Conservation (phyloP, 1,140 invertebrate genomes). For the Microvelia longipes region DNA sequence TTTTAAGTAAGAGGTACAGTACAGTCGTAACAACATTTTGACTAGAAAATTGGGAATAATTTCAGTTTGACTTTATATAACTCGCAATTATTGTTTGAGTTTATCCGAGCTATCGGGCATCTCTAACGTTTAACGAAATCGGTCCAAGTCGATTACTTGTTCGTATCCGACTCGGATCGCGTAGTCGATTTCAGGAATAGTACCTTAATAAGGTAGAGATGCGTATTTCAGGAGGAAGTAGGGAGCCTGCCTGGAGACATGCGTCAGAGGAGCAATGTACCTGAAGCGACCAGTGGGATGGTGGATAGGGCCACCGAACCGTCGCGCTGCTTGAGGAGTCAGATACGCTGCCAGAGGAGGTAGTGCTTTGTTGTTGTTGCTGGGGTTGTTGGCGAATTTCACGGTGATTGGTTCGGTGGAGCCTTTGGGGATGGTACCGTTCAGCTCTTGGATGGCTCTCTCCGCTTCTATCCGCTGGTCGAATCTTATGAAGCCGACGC, state of each 20-base stretch:
- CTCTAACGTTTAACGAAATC: no score
- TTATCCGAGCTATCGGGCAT: no score
- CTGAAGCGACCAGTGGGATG: constrained; percentile 82
- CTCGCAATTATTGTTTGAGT: no score
- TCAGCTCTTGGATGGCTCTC: constrained; percentile 90
- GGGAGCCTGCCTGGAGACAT: constrained; percentile 37
- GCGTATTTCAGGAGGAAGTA: constrained; percentile 2
- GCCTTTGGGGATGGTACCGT: constrained; percentile 90
- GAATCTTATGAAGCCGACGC: constrained; percentile 97
- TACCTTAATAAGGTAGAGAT: neutral
- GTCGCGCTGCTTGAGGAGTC: constrained; percentile 56
- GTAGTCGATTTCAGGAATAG: neutral
- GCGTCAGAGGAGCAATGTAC: constrained; percentile 52
- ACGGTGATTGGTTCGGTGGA: constrained; percentile 95
- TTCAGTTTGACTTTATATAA: no score
- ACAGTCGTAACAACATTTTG: no score
- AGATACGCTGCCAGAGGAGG: constrained; percentile 85
- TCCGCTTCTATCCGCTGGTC: constrained; percentile 96
- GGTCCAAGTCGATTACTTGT: no score
- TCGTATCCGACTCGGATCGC: no score
- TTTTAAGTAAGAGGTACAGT: no score
- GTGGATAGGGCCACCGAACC: constrained; percentile 84
- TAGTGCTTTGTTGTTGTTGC: constrained; percentile 76
- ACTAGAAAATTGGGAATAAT: no score
- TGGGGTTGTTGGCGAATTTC: constrained; percentile 99